Conservation (phyloP, 37 sponge, comb jelly and placozoan species). For the Cliona cf. orientalis region DNA sequence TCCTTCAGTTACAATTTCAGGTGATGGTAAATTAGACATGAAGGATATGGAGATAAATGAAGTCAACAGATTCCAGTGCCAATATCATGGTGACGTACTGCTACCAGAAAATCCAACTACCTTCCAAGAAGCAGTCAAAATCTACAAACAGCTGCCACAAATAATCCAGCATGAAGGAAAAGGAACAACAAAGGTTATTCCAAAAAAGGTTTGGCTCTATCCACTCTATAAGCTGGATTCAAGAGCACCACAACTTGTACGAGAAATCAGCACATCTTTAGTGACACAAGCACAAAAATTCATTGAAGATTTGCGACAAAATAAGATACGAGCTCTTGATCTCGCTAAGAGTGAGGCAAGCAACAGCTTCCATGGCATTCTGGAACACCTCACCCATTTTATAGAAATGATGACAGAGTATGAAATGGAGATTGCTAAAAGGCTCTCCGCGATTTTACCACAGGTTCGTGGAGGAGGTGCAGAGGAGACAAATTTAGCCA, state of each 20-base stretch:
- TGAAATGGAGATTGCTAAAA: not conserved
- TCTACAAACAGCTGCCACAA: conserved; percentile 27
- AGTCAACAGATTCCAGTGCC: conserved; percentile 24
- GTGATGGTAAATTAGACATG: not conserved
- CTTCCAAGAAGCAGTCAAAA: conserved; percentile 29
- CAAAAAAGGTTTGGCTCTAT: conserved; percentile 30
- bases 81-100: conserved; percentile 39
- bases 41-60: not conserved
- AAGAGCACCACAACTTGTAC: conserved; percentile 2
- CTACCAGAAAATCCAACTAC: conserved; percentile 20
- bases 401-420: not conserved
- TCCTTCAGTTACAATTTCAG: not conserved
- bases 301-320: conserved; percentile 6
- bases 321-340: conserved; percentile 19
- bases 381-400: conserved; percentile 7
- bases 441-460: conserved; percentile 13
- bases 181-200: not conserved
- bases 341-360: not conserved
- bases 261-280: not conserved
- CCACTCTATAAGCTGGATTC: conserved; percentile 24
- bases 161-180: not conserved
- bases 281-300: conserved; percentile 24
- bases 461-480: conserved; percentile 10
- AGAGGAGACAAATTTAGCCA: conserved; percentile 20
- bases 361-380: not conserved